phyloP scores from a whole-genome alignment of 2,113 vertebrate genomes.

The Grus americana region DNA sequence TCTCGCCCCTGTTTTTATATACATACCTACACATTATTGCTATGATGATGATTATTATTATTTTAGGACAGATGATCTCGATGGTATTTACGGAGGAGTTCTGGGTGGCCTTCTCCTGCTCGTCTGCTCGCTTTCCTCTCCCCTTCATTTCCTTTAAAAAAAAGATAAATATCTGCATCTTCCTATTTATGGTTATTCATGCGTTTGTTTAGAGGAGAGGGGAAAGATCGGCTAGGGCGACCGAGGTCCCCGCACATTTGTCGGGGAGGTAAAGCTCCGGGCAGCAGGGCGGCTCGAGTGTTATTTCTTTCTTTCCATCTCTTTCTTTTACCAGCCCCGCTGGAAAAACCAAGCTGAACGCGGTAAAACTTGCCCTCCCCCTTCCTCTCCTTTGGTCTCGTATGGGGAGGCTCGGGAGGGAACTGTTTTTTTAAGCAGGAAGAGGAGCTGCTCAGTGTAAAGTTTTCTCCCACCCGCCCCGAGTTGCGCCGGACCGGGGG shows the following conservation, averaged over 20 bases:
- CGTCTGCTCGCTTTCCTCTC: background rate
- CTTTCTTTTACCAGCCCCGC: background rate
- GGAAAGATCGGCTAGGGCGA: background rate
- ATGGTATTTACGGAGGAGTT: constrained; percentile 1
- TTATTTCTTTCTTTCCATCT: background rate
- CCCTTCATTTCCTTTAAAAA: background rate
- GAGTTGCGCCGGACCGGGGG: background rate
- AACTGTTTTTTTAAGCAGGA: background rate
- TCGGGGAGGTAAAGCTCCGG: background rate
- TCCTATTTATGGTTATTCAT: background rate
- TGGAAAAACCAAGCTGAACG: constrained; percentile 20
- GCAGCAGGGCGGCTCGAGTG: background rate
- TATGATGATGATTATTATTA: background rate
- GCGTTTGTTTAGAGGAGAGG: background rate
- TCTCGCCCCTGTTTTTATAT: background rate
- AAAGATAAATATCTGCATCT: background rate
- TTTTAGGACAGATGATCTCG: constrained; percentile 4
- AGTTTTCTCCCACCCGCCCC: background rate
- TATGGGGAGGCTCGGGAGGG: background rate
- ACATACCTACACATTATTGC: background rate
- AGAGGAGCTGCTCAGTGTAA: background rate
- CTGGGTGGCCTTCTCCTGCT: background rate
- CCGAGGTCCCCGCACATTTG: background rate
- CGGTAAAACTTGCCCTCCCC: background rate
- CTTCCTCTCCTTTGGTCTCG: background rate